Base-by-base conservation (phyloP, 2,797 vertebrate genomes). In the Tenualosa ilisha region DNA sequence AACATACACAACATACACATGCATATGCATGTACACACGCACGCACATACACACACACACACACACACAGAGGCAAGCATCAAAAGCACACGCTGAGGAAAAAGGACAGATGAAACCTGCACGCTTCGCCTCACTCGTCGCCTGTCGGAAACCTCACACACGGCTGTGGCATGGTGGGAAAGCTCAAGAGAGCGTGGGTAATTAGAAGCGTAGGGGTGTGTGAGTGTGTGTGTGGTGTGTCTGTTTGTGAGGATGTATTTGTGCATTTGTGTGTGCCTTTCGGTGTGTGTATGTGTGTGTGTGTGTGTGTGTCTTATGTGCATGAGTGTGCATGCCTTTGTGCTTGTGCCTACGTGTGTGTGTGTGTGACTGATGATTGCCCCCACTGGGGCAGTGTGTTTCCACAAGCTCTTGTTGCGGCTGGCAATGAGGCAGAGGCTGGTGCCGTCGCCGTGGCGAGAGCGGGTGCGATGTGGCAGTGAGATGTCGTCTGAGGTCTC, bases 11-110 rank as follows among this genome's bases (percentile, higher is more conserved):
- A n/a, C 24, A 31, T 9, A 26, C 8, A 26, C 63, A 68, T 12
- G 2, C n/a, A 68, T 20, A 20, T 54, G 2, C 13, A 59, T 1
- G 17, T 7, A 59, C 20, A 61, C 26, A 68, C 11, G 22, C 26
- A 68, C 31, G 15, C 9, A 75, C 15, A 37, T 13, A 75, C 37
- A 75, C 2, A 43, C 68, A 43, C 68, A 75, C 68, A 75, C 68
- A 75, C 15, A 75, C 68, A 43, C 37, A 75, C 37, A 75, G 24
- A 75, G 1, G 26, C 68, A 75, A 15, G 11, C 37, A 75, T 54
- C 2, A 54, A 54, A 5, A 79, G 15, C 95, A 92, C 98, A 99
- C 93, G 97, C 99, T 92, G 87, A 93, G 93, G 31, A 22, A 11
- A 50, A 56, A 81, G 82, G 59, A 83, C 31, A 61, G 82, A 40